phyloP scores from a whole-genome alignment of 2,888 invertebrate genomes.

The Andrena flavipes region DNA sequence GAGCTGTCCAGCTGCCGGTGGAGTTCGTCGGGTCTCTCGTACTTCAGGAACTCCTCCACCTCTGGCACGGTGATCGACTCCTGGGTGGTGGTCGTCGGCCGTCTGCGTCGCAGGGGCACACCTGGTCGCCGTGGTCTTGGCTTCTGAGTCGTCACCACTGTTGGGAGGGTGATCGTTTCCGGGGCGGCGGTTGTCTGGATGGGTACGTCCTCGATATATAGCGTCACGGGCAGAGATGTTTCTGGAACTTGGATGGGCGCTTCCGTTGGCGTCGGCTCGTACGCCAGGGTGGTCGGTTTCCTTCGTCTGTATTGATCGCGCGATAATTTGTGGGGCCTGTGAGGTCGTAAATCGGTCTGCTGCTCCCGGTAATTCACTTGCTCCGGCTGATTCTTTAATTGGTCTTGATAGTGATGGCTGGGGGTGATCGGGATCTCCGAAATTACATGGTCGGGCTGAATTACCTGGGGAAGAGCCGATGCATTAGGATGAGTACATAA shows the following conservation, averaged over 20 bases:
- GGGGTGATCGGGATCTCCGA: slow-evolving; percentile 42
- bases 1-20: slow-evolving; percentile 54
- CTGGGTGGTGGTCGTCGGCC: slow-evolving; percentile 72
- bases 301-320: slow-evolving; percentile 75
- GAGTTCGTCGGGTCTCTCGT: slow-evolving; percentile 67
- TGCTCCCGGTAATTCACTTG: slow-evolving; percentile 57
- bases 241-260: slow-evolving; percentile 63
- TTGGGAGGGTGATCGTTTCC: slow-evolving; percentile 61
- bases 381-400: slow-evolving; percentile 50
- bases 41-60: slow-evolving; percentile 68
- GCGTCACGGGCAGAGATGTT: slow-evolving; percentile 65
- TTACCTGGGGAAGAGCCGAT: slow-evolving; percentile 29
- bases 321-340: slow-evolving; percentile 70
- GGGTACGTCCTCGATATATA: slow-evolving; percentile 66
- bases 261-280: slow-evolving; percentile 69
- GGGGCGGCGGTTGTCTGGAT: slow-evolving; percentile 74
- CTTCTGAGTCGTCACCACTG: slow-evolving; percentile 61
- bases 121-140: slow-evolving; percentile 74
- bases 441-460: slow-evolving; percentile 28
- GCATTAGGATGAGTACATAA: neutral
- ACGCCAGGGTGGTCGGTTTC: slow-evolving; percentile 69
- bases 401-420: slow-evolving; percentile 54
- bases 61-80: slow-evolving; percentile 60
- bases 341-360: slow-evolving; percentile 66
- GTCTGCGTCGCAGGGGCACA: slow-evolving; percentile 71